These are phyloP conservation scores for Pollimyrus isidori DNA, from an alignment of 2,113 vertebrate genomes.

Conservation along the genomic window DNA sequence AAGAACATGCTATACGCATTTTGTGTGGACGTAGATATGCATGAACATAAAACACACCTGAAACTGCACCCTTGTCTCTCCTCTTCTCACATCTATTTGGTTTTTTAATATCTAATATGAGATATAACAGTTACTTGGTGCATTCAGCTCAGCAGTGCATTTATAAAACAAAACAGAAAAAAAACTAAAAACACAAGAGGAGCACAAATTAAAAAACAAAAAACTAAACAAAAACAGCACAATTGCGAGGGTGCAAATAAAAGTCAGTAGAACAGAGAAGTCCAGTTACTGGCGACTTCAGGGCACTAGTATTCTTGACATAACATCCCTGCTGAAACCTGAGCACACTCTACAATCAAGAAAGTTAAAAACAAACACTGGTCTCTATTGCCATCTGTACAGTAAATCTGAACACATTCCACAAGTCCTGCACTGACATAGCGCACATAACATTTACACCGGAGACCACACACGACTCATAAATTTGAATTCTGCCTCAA, in stretches of 20 bases:
- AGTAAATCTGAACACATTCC: constrained; percentile 2
- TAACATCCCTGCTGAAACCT: constrained; percentile 2
- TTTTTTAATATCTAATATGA: background rate
- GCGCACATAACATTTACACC: background rate
- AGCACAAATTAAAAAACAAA: background rate
- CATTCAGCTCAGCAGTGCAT: background rate
- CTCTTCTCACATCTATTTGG: background rate
- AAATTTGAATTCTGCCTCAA: background rate
- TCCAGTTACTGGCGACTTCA: background rate
- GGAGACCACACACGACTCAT: background rate
- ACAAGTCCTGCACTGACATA: background rate
- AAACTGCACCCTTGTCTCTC: background rate
- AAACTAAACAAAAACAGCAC: background rate
- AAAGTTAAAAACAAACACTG: constrained; percentile 17
- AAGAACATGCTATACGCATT: background rate
- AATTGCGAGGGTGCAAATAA: background rate
- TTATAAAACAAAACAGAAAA: background rate
- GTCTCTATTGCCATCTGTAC: constrained; percentile 8
- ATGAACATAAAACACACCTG: background rate
- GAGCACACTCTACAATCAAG: constrained; percentile 3
- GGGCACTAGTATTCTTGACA: background rate
- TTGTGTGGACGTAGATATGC: background rate
- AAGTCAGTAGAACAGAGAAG: background rate
- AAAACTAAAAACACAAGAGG: background rate
- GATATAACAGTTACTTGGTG: background rate